These are phyloP conservation scores for Aselliscus stoliczkanus DNA, from an alignment of 2,797 vertebrate species.

Conservation along the genomic window DNA sequence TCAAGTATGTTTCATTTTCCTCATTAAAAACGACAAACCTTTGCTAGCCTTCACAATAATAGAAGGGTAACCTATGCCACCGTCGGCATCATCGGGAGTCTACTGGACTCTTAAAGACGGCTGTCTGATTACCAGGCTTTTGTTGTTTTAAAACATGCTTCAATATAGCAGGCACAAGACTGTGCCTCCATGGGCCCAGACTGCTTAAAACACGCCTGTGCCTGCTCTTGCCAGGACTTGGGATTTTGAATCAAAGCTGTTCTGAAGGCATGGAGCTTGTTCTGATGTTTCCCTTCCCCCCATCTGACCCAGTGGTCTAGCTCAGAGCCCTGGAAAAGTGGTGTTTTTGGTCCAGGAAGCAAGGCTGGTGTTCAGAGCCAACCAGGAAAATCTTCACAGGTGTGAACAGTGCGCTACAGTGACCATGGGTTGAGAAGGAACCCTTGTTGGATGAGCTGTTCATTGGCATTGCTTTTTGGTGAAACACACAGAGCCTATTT, in stretches of 20 bases:
- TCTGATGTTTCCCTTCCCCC: background rate
- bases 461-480: background rate
- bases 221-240: background rate
- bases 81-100: slow-evolving; percentile 3
- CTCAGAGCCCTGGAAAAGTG: background rate
- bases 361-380: background rate
- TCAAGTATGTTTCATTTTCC: slow-evolving; percentile 57
- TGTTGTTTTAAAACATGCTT: background rate
- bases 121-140: background rate
- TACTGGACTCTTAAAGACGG: background rate
- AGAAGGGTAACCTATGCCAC: background rate
- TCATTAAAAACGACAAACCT: slow-evolving; percentile 41
- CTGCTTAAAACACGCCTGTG: background rate
- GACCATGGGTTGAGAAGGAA: background rate
- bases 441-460: background rate
- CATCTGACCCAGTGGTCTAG: background rate
- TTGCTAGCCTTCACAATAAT: slow-evolving; percentile 33
- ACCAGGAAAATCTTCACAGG: background rate
- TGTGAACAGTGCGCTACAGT: background rate
- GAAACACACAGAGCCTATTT: background rate
- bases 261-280: background rate
- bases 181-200: background rate
- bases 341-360: background rate
- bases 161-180: background rate
- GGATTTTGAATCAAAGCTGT: background rate